phyloP scores from a whole-genome alignment of 2,113 vertebrate genomes.

The Gavialis gangeticus region DNA sequence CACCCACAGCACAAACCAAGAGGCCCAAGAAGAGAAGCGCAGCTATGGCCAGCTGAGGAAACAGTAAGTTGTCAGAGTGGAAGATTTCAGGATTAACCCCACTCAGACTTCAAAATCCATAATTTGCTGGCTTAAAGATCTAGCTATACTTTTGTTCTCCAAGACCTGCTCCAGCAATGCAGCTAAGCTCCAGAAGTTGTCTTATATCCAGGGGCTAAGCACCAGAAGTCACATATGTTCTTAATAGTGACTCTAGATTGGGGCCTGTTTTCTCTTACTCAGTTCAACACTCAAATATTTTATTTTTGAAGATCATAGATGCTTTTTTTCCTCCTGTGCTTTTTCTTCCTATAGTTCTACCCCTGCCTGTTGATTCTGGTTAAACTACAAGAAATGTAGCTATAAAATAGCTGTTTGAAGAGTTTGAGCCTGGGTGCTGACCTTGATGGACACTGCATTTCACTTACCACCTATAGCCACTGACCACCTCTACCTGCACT shows the following conservation, averaged over 20 bases:
- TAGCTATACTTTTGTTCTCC: not conserved
- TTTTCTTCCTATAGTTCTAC: no score
- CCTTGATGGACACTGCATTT: not conserved
- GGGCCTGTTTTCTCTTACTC: not conserved
- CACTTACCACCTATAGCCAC: no score
- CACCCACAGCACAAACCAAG: not conserved
- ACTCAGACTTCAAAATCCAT: not conserved
- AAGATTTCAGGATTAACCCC: not conserved
- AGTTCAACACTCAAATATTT: not conserved
- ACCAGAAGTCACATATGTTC: not conserved
- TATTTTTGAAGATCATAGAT: constrained; percentile 9
- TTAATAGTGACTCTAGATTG: constrained; percentile 25
- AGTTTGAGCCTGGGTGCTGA: not conserved
- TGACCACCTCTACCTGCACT: not conserved
- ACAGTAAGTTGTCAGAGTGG: fast-evolving
- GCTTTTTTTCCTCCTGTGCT: not conserved
- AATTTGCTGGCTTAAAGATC: not conserved
- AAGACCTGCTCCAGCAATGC: not conserved
- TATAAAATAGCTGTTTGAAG: not conserved
- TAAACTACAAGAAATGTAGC: not conserved
- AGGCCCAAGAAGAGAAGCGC: not conserved
- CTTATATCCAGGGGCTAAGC: not conserved
- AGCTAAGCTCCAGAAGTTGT: not conserved
- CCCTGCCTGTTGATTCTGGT: not conserved
- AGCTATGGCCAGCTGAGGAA: not conserved